These are phyloP conservation scores for Myanophis thanlyinensis DNA, from an alignment of 2,113 vertebrate species.

Conservation along the genomic window DNA sequence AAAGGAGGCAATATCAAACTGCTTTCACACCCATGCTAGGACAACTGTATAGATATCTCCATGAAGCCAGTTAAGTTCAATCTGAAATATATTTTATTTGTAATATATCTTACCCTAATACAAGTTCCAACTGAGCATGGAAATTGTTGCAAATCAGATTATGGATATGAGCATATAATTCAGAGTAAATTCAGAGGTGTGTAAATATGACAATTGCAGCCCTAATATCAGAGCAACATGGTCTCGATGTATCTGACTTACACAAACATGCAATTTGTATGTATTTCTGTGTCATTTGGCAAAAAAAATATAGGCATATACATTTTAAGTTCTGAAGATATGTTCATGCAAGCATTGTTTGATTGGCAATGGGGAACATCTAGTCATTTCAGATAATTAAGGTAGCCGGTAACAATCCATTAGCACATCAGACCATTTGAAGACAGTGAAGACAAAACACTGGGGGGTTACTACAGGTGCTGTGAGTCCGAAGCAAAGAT, in stretches of 20 bases:
- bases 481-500: not conserved
- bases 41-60: not conserved
- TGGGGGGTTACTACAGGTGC: not conserved
- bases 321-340: not conserved
- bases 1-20: not conserved
- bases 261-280: not conserved
- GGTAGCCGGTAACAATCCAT: constrained; percentile 9
- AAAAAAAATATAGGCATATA: not conserved
- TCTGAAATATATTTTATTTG: not conserved
- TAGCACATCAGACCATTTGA: not conserved
- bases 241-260: not conserved
- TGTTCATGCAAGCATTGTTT: not conserved
- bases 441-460: not conserved
- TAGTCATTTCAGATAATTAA: constrained; percentile 13
- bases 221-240: not conserved
- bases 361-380: constrained; percentile 2
- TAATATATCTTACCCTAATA: not conserved
- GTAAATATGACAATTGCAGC: not conserved
- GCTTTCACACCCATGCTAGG: not conserved
- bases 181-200: not conserved
- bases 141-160: not conserved
- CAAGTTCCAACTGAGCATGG: not conserved
- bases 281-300: not conserved
- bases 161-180: not conserved
- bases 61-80: not conserved